Percentiles rank a stretch among this genome's conserved stretches.
Evolutionary conservation across 2,888 invertebrate genomes (phyloP).

Genomic region (Acanthosepion lycidas): DNA sequence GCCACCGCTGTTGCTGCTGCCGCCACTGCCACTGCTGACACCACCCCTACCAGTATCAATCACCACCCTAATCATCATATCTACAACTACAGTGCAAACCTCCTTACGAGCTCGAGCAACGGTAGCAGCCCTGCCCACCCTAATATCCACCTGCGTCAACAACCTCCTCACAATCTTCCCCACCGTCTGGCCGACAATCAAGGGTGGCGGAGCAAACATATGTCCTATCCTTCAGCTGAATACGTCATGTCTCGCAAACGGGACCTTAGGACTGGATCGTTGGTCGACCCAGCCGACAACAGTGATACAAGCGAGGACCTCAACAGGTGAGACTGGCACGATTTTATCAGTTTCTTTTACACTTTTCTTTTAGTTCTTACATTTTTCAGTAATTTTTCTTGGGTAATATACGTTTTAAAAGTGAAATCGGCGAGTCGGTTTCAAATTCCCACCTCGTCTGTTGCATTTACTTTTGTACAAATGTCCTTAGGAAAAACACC

Average conservation of each 20-base stretch:
- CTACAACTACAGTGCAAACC: conserved; percentile 13
- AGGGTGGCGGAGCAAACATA: conserved; percentile 37
- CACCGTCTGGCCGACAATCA: conserved; percentile 37
- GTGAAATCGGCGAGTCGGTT: no score
- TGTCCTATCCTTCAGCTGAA: conserved; percentile 45
- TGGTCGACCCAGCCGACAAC: conserved; percentile 43
- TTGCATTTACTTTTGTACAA: no score
- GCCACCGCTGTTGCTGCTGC: neutral
- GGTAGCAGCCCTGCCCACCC: neutral
- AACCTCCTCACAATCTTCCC: neutral
- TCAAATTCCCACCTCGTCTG: no score
- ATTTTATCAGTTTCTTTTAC: no score
- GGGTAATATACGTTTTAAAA: no score
- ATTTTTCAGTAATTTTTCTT: neutral
- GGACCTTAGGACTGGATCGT: conserved; percentile 1
- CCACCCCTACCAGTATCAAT: neutral
- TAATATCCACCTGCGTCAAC: neutral
- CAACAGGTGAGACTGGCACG: neutral
- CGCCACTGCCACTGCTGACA: neutral
- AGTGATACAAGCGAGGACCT: conserved; percentile 43
- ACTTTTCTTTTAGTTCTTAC: no score
- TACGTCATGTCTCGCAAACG: neutral
- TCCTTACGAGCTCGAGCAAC: neutral
- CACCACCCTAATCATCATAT: neutral
- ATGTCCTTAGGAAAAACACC: no score